Evolutionary conservation across 1,140 invertebrate genomes (phyloP).

Genomic region (Drosophila saltans): DNA sequence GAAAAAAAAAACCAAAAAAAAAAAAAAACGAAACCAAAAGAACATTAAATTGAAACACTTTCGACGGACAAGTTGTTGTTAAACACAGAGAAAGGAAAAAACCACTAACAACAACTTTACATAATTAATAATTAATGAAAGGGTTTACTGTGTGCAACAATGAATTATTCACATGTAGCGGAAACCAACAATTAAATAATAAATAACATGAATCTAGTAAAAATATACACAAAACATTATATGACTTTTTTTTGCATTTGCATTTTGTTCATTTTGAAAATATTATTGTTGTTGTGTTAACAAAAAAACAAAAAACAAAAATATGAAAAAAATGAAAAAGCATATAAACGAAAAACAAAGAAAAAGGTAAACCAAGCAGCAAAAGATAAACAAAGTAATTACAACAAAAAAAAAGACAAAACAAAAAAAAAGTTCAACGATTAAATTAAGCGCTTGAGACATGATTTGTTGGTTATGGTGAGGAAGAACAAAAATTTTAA

Average conservation of each 20-base stretch:
- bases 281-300: slow-evolving; percentile 6
- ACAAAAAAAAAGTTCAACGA: slow-evolving; percentile 68
- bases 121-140: slow-evolving; percentile 36
- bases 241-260: slow-evolving; percentile 26
- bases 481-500: slow-evolving; percentile 37
- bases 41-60: background rate
- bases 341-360: slow-evolving; percentile 24
- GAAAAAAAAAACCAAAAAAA: slow-evolving; percentile 14
- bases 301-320: slow-evolving; percentile 24
- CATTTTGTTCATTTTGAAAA: slow-evolving; percentile 25
- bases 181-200: slow-evolving; percentile 28
- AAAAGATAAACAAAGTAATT: slow-evolving; percentile 16
- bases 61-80: background rate
- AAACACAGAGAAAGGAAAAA: background rate
- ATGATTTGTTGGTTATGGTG: slow-evolving; percentile 64
- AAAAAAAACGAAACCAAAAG: background rate
- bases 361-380: slow-evolving; percentile 20
- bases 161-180: slow-evolving; percentile 35
- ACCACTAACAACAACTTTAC: slow-evolving; percentile 16
- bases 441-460: slow-evolving; percentile 77
- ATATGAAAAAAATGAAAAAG: slow-evolving; percentile 4
- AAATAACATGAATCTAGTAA: slow-evolving; percentile 37
- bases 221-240: slow-evolving; percentile 52
- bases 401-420: slow-evolving; percentile 10
- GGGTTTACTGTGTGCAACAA: slow-evolving; percentile 41